Conservation (phyloP, 92 coral and sea anemone species). For the Parazoanthus atlanticus region DNA sequence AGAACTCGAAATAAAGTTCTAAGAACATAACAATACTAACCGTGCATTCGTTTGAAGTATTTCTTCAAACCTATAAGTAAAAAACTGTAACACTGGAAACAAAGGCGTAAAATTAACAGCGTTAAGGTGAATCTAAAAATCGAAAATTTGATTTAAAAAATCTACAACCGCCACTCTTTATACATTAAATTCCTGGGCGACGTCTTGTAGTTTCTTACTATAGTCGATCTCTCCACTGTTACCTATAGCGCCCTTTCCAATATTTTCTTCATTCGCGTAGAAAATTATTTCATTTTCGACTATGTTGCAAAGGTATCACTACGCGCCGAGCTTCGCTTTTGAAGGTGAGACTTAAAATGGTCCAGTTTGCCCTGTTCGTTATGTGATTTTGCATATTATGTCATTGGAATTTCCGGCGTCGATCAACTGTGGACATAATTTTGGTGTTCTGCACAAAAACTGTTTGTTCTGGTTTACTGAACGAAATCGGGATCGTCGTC, state of each 20-base stretch:
- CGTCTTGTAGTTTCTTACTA: neutral
- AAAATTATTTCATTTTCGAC: neutral
- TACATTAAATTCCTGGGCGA: neutral
- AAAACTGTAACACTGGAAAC: neutral
- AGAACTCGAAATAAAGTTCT: slow-evolving; percentile 20
- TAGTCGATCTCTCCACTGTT: neutral
- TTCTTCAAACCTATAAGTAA: slow-evolving; percentile 3
- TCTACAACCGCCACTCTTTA: neutral
- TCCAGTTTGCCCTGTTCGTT: neutral
- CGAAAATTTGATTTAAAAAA: neutral
- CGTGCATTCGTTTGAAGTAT: neutral
- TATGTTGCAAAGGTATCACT: neutral
- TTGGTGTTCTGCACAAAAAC: neutral
- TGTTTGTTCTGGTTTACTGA: slow-evolving; percentile 13
- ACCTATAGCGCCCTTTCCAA: neutral
- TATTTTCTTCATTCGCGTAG: neutral
- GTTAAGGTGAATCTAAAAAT: neutral
- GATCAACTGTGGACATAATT: neutral
- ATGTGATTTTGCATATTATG: neutral
- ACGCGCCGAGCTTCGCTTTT: neutral
- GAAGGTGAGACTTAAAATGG: neutral
- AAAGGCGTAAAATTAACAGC: neutral
- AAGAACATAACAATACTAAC: neutral
- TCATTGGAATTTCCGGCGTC: neutral
- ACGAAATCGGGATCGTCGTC: slow-evolving; percentile 65